A percentile compares a stretch with the other conserved stretches of the same genome.
Conservation (phyloP, 2,113 vertebrate species). For the Gasterosteus aculeatus region DNA sequence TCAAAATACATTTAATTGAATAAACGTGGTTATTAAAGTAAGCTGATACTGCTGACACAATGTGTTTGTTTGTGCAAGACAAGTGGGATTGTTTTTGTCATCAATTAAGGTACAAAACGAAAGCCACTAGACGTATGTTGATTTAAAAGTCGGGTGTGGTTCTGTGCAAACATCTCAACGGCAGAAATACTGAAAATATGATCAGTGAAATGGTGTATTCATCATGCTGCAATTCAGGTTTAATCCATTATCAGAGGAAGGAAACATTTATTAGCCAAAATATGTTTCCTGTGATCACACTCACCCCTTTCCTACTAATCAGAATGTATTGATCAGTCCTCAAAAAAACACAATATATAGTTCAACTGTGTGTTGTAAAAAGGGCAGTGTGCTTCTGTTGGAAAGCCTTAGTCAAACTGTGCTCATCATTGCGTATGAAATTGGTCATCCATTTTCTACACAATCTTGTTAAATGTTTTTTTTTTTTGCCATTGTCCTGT, state of each 20-base stretch:
- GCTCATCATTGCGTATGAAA: conserved; percentile 40
- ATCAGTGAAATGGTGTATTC: not conserved
- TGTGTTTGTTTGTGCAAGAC: conserved; percentile 8
- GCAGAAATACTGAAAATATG: not conserved
- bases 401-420: conserved; percentile 30
- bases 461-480: conserved; percentile 53
- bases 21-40: not conserved
- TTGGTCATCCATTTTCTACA: conserved; percentile 61
- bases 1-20: conserved; percentile 14
- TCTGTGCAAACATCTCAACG: conserved; percentile 15
- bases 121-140: conserved; percentile 13
- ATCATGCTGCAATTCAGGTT: not conserved
- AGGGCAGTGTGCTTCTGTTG: conserved; percentile 35
- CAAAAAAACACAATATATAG: conserved; percentile 5
- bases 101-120: conserved; percentile 27
- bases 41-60: not conserved
- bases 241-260: not conserved
- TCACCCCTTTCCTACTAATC: conserved; percentile 14
- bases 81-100: conserved; percentile 6
- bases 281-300: conserved; percentile 25
- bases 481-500: conserved; percentile 65
- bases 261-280: too few relatives aligned
- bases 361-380: conserved; percentile 34
- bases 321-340: not conserved
- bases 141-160: conserved; percentile 18